Evolutionary conservation across 2,113 vertebrate genomes (phyloP).

Genomic region (Perognathus longimembris): DNA sequence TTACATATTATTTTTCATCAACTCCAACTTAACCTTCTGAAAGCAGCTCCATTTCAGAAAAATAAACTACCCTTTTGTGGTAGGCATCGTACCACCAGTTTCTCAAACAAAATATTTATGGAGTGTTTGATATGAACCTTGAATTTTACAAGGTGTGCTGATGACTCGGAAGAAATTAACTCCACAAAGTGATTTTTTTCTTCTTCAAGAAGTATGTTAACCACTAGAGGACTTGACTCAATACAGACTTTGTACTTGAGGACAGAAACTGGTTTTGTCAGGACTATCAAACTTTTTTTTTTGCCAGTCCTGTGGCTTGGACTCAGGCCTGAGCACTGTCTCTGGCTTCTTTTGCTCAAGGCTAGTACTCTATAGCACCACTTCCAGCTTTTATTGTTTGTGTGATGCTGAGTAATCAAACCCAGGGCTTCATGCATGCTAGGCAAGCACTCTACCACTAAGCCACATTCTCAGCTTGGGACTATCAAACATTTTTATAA

Average conservation of each 20-base stretch:
- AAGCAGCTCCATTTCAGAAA: neutral
- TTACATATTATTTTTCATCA: neutral
- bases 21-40: conserved; percentile 42
- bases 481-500: neutral
- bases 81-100: neutral
- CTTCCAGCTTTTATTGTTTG: no score
- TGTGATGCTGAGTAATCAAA: no score
- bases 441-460: no score
- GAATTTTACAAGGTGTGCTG: neutral
- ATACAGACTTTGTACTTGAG: neutral
- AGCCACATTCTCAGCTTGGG: no score
- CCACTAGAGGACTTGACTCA: neutral
- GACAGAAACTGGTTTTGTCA: conserved; percentile 1
- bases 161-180: conserved; percentile 32
- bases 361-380: no score
- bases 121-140: neutral
- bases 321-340: no score
- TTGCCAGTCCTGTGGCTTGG: no score
- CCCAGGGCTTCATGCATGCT: no score
- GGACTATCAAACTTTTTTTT: no score
- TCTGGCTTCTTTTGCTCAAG: no score
- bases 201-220: neutral
- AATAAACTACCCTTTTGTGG: neutral
- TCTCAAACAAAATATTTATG: neutral
- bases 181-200: conserved; percentile 3